Percentiles rank a stretch among this genome's conserved stretches.
Evolutionary conservation across 2,113 vertebrate genomes (phyloP).

Genomic region (Trachemys scripta): DNA sequence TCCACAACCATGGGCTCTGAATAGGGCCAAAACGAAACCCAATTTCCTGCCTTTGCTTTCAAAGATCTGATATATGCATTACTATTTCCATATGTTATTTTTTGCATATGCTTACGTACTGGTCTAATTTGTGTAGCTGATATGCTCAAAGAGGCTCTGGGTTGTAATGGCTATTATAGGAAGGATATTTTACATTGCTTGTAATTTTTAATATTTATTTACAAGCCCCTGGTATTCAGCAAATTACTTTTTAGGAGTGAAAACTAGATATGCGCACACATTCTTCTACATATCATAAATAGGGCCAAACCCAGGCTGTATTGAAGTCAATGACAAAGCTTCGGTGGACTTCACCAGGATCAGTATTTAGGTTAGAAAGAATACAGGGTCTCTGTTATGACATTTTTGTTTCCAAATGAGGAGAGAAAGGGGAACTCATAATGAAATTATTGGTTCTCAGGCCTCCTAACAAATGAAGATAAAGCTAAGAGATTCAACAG

Average conservation of each 20-base stretch:
- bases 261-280: background rate
- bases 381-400: background rate
- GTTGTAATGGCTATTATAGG: background rate
- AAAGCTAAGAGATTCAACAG: background rate
- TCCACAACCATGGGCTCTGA: background rate
- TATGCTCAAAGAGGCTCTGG: background rate
- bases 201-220: conserved; percentile 1
- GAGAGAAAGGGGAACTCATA: background rate
- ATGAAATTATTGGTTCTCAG: background rate
- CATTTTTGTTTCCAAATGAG: background rate
- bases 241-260: background rate
- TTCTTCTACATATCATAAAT: background rate
- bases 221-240: background rate
- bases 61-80: background rate
- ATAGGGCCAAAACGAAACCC: accelerated
- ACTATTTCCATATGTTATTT: background rate
- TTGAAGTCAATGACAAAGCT: background rate
- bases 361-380: background rate
- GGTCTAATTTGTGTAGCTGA: background rate
- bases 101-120: accelerated
- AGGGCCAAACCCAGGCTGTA: background rate
- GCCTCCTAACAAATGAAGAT: conserved; percentile 32
- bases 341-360: background rate
- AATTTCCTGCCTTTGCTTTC: background rate
- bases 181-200: conserved; percentile 13